Evolutionary conservation across 2,113 vertebrate species (phyloP).

Genomic region (Mormyrus lacerda): DNA sequence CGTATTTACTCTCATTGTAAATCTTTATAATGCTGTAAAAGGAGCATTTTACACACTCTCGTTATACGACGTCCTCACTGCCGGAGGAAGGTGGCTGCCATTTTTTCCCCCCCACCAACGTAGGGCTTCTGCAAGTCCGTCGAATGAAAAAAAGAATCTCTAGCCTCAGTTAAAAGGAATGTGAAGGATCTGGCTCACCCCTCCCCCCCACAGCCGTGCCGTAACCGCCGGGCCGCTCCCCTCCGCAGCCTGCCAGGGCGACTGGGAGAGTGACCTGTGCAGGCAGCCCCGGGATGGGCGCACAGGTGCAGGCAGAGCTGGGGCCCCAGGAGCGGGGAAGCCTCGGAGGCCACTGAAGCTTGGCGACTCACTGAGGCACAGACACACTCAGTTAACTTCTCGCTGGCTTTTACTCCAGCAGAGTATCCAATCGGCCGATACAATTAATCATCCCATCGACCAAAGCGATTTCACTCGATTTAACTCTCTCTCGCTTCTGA

Average conservation of each 20-base stretch:
- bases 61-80: conserved; percentile 50
- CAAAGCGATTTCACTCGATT: conserved; percentile 1
- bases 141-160: background rate
- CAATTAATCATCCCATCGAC: conserved; percentile 11
- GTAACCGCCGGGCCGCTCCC: background rate
- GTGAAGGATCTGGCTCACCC: background rate
- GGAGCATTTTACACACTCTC: conserved; percentile 63
- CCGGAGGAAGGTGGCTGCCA: conserved; percentile 31
- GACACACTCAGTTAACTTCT: background rate
- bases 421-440: background rate
- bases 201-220: background rate
- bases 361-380: background rate
- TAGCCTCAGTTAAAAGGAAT: background rate
- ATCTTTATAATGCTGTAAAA: conserved; percentile 71
- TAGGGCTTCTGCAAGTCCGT: conserved; percentile 10
- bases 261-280: background rate
- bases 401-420: background rate
- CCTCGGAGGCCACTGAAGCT: background rate
- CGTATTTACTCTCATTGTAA: conserved; percentile 70
- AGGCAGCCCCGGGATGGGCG: background rate
- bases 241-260: background rate
- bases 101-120: background rate
- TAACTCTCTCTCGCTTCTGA: conserved; percentile 2
- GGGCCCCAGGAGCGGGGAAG: background rate
- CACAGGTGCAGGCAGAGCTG: background rate